Percentiles rank a stretch among this genome's conserved stretches.
These are phyloP conservation scores for Tetrapedia diversipes DNA, from an alignment of 2,888 invertebrate genomes.

Conservation along the genomic window DNA sequence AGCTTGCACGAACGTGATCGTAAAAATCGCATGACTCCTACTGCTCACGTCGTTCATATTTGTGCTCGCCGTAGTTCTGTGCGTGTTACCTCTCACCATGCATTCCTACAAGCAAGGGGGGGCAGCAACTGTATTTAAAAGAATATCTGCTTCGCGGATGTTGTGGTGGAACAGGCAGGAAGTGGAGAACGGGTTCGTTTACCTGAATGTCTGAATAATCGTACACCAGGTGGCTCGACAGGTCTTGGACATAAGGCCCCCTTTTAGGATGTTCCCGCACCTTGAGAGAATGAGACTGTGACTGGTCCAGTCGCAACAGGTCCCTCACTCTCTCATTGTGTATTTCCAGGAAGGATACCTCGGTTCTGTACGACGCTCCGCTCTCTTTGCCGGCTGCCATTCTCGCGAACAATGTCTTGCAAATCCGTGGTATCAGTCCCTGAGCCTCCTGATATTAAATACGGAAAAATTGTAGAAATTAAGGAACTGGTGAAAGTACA, in stretches of 20 bases:
- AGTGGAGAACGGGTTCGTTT: conserved; percentile 51
- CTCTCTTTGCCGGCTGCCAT: conserved; percentile 92
- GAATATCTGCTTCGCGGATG: background rate
- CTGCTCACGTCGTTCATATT: conserved; percentile 97
- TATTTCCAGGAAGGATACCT: conserved; percentile 94
- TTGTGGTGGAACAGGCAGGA: conserved; percentile 10
- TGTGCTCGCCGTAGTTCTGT: conserved; percentile 93
- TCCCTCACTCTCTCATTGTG: conserved; percentile 93
- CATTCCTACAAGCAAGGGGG: conserved; percentile 85
- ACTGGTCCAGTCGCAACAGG: conserved; percentile 85
- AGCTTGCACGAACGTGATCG: conserved; percentile 94
- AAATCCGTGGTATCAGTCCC: conserved; percentile 93
- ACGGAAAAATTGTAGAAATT: conserved; percentile 31
- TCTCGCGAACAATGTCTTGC: conserved; percentile 91
- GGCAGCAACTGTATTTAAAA: background rate
- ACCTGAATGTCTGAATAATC: conserved; percentile 94
- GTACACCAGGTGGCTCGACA: conserved; percentile 93
- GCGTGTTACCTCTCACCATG: conserved; percentile 91
- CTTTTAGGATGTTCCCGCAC: conserved; percentile 91
- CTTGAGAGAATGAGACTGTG: conserved; percentile 88
- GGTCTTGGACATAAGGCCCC: conserved; percentile 93
- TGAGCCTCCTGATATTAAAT: conserved; percentile 86
- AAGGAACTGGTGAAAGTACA: conserved; percentile 8
- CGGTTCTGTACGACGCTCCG: conserved; percentile 92
- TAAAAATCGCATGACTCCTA: conserved; percentile 95